phyloP scores from a whole-genome alignment of 2,113 vertebrate species.

The Corythoichthys intestinalis region DNA sequence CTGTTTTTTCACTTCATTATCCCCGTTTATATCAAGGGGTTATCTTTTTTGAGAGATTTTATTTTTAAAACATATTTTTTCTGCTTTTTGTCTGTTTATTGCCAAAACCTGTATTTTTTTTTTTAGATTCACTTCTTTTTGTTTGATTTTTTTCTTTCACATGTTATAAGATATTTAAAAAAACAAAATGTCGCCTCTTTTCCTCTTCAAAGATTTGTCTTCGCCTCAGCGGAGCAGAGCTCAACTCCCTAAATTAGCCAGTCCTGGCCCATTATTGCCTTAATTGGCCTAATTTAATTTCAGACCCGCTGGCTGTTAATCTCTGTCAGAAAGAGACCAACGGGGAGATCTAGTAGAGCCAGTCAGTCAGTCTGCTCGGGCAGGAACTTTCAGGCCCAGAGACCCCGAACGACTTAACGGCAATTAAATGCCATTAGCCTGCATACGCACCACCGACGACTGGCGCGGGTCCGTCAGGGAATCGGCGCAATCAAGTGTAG shows the following conservation, averaged over 20 bases:
- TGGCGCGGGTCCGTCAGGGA: constrained; percentile 45
- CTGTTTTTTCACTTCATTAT: too few relatives aligned
- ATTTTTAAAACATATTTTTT: too few relatives aligned
- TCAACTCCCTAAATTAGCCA: constrained; percentile 56
- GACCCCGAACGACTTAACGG: constrained; percentile 34
- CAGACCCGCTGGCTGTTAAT: constrained; percentile 63
- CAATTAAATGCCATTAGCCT: constrained; percentile 59
- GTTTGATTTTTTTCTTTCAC: too few relatives aligned
- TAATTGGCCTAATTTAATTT: constrained; percentile 73
- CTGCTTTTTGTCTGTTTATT: too few relatives aligned
- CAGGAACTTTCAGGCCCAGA: constrained; percentile 48
- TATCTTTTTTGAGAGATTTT: too few relatives aligned
- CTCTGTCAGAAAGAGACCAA: constrained; percentile 65
- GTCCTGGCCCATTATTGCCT: constrained; percentile 59
- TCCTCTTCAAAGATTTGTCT: constrained; percentile 35
- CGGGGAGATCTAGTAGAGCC: constrained; percentile 49
- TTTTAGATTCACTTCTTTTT: too few relatives aligned
- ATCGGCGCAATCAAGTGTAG: constrained; percentile 49
- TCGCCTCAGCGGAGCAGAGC: constrained; percentile 31
- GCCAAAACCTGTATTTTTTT: too few relatives aligned
- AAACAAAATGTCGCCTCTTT: neutral
- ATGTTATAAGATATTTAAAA: too few relatives aligned
- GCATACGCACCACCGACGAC: constrained; percentile 43
- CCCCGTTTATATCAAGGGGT: too few relatives aligned
- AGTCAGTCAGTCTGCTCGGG: constrained; percentile 42